Conservation (phyloP, 2,797 vertebrate genomes). For the Channa striata region DNA sequence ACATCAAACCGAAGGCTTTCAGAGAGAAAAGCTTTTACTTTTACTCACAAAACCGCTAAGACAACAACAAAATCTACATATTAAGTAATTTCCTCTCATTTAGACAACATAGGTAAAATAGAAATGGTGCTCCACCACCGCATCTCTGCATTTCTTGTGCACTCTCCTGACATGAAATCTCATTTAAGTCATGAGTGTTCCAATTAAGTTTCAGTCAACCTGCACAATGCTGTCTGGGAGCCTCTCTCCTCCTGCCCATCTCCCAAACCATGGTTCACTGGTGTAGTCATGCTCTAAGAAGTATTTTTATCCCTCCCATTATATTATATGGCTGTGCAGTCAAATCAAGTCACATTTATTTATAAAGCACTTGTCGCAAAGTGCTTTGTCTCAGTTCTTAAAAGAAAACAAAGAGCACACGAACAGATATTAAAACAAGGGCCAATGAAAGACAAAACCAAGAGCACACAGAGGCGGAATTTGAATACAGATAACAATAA, state of each 20-base stretch:
- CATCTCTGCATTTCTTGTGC: constrained; percentile 11
- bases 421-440: constrained; percentile 35
- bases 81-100: constrained; percentile 22
- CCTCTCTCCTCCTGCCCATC: constrained; percentile 33
- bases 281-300: constrained; percentile 32
- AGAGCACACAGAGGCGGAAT: constrained; percentile 1
- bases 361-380: constrained; percentile 55
- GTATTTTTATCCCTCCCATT: constrained; percentile 53
- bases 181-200: constrained; percentile 53
- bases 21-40: background rate
- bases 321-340: constrained; percentile 52
- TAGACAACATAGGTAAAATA: constrained; percentile 20
- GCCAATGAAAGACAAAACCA: constrained; percentile 20
- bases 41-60: constrained; percentile 10
- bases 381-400: constrained; percentile 42
- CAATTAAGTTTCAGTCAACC: constrained; percentile 64
- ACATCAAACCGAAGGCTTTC: background rate
- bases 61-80: constrained; percentile 5
- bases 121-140: constrained; percentile 23
- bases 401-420: constrained; percentile 48
- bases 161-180: constrained; percentile 44
- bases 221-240: constrained; percentile 41
- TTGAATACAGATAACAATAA: background rate
- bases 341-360: constrained; percentile 63
- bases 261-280: constrained; percentile 40